phyloP scores from a whole-genome alignment of 2,113 vertebrate genomes.

The Sinocyclocheilus anophthalmus region DNA sequence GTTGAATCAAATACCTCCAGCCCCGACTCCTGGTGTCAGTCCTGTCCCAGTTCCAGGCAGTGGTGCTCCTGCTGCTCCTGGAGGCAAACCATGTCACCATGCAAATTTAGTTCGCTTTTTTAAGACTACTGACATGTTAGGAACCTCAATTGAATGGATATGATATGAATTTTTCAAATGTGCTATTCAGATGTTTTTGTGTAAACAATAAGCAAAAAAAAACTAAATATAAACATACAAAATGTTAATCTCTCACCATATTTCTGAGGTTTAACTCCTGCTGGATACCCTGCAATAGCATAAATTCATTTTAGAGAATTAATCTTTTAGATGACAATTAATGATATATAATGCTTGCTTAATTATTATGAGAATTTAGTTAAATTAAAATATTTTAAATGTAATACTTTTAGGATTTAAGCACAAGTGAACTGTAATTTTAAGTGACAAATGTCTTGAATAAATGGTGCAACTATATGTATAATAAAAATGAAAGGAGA shows the following conservation, averaged over 20 bases:
- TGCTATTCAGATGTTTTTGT: background rate
- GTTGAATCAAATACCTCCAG: background rate
- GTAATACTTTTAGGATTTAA: background rate
- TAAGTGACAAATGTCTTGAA: no score
- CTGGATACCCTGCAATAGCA: slow-evolving; percentile 34
- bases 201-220: background rate
- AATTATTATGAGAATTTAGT: background rate
- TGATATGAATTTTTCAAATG: background rate
- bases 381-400: background rate
- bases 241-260: slow-evolving; percentile 34
- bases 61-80: slow-evolving; percentile 12
- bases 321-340: background rate
- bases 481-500: background rate
- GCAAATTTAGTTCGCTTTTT: no score
- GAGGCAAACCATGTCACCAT: background rate
- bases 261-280: slow-evolving; percentile 43
- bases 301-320: background rate
- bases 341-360: background rate
- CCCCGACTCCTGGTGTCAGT: background rate
- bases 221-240: background rate
- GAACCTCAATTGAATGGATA: background rate
- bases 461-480: background rate
- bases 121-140: no score
- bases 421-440: background rate
- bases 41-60: slow-evolving; percentile 23